Evolutionary conservation across 2,113 vertebrate genomes (phyloP), one percentile per base, ranked within the genome.

Genomic region (Choloepus hoffmanni): DNA sequence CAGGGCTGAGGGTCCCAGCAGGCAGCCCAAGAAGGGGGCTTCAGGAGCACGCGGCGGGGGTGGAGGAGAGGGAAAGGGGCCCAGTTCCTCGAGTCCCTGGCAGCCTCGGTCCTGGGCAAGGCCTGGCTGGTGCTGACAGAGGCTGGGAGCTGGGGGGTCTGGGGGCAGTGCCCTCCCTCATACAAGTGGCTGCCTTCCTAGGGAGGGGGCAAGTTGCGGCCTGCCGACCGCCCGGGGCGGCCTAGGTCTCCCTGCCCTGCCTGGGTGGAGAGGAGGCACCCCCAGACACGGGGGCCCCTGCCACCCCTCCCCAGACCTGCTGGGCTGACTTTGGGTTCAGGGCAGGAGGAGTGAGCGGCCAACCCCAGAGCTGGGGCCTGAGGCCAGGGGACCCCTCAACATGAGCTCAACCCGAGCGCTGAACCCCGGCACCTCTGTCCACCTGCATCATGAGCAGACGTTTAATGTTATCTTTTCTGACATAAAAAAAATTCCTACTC

Each of bases 401-500:
- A 8, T 19, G 5, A 18, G 1, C 21, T 21, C 21, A 19, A 21
- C 6, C 58, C 58, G 43, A 45, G 43, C 43, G 43, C 43, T 45
- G 43, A 45, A 45, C 43, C 43, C 43, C 58, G 15, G 7, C 19
- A 1, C 28, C 4, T 50, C 76, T 53, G 70, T 79, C 73, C 50
- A 55, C 12, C 1, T 73, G 68, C 85, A 85, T 90, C 63, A 83
- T 72, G 74, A 60, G 7, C 60, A 84, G 85, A 79, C 72, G 40
- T 72, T 36, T 70, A 62, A 89, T 70, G 58, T 1, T 60, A 68
- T 36, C 13, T 78, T 88, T 79, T 91, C 82, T 48, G 82, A 88
- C 89, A 91, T 94, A 76, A 53, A 23, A 23, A 83, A 74, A 96
- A 83, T 85, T 82, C 63, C 50, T 23, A 40, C 81, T 62, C 82